phyloP scores from a whole-genome alignment of 2,888 invertebrate genomes.

The Furcula furcula region DNA sequence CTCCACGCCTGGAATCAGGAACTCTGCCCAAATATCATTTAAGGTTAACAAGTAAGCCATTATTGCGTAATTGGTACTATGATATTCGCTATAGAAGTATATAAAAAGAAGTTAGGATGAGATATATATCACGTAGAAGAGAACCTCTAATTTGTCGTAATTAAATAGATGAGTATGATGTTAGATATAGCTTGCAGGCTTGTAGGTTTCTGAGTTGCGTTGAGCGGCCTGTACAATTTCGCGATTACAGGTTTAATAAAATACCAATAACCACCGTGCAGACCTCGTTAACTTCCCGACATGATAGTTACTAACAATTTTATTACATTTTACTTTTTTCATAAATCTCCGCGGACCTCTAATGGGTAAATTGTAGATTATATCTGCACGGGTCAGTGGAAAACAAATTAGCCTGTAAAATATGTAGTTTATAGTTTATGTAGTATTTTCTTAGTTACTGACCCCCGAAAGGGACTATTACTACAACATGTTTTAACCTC shows the following conservation, averaged over 20 bases:
- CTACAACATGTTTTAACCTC: too few species aligned
- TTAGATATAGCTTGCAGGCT: constrained; percentile 13
- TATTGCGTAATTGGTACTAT: too few species aligned
- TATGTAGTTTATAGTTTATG: too few species aligned
- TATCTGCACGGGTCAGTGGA: constrained; percentile 43
- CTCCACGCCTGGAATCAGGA: too few species aligned
- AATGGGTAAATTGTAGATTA: constrained; percentile 56
- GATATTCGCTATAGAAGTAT: too few species aligned
- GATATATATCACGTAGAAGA: constrained; percentile 1
- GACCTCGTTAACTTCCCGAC: constrained; percentile 62
- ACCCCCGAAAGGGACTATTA: too few species aligned
- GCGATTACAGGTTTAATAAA: constrained; percentile 34
- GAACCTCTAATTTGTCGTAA: constrained; percentile 15
- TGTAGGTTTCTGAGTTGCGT: constrained; percentile 18
- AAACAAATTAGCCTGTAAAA: constrained; percentile 45
- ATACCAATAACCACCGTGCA: constrained; percentile 44
- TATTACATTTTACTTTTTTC: constrained; percentile 55
- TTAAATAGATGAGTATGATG: constrained; percentile 27
- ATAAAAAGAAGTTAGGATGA: too few species aligned
- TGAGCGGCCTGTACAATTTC: constrained; percentile 31
- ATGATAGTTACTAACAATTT: constrained; percentile 64
- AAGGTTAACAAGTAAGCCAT: too few species aligned
- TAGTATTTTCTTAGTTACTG: too few species aligned
- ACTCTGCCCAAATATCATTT: too few species aligned
- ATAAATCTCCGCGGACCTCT: constrained; percentile 42